Evolutionary conservation across 2,888 invertebrate genomes (phyloP), one percentile per base, ranked within the genome.

Genomic region (Apoda limacodes): DNA sequence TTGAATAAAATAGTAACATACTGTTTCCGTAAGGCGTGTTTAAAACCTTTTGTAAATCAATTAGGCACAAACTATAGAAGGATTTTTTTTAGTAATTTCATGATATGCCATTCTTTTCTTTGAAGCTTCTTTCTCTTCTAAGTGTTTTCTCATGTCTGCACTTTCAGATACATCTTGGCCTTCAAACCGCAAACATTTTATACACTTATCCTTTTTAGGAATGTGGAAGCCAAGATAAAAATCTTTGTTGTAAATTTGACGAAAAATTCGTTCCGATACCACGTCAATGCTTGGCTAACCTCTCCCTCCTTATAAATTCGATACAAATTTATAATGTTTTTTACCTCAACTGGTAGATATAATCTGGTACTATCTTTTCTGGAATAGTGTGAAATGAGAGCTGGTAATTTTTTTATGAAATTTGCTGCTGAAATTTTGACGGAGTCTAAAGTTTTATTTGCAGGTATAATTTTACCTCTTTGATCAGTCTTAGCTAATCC

Each of bases 121-220:
- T 28, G 41, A 38, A 28, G 30, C 45, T 11, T 42, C 32, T 29
- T 42, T 44, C 26, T 39, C 40, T 3, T 39, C 24, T 17, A 42
- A 36, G 29, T 44, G 41, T 9, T 4, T 17, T 22, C 23, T 5
- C 27, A 30, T 30, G 37, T 37, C 37, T 13, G 21, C 25, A 30
- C 25, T 9, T 9, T 34, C 30, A n/a, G 13, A 28, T n/a, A 10
- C 11, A 14, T 35, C 9, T 2, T 34, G 5, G 5, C 15, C 25
- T 28, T 33, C 28, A n/a, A 19, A 28, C 13, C 24, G 28, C n/a
- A 22, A 19, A 30, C 44, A 46, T 27, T 43, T 42, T n/a, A 39
- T n/a, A 10, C 44, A 43, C 26, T 46, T 44, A 13, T 44, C 43
- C 24, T 44, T 46, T 33, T 41, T 43, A 4, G 42, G 42, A 2